Evolutionary conservation across 2,797 vertebrate genomes (phyloP).

Genomic region (Australoheros facetus): DNA sequence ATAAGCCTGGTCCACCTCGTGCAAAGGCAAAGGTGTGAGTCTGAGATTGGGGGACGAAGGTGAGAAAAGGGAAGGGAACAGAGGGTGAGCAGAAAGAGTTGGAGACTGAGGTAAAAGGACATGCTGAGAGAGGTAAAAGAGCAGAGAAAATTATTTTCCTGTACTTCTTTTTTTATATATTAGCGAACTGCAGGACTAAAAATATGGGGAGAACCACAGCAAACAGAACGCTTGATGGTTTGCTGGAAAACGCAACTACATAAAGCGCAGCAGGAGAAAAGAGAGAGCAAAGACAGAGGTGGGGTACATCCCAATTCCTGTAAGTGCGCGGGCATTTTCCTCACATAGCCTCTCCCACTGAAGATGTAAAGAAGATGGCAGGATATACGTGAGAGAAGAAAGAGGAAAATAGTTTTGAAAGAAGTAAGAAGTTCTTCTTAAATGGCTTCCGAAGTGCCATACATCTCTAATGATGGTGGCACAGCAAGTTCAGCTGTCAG

Average conservation of each 20-base stretch:
- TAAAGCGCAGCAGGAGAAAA: not conserved
- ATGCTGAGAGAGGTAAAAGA: slow-evolving; percentile 40
- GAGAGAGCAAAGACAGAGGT: not conserved
- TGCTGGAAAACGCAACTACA: not conserved
- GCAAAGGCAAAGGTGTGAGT: slow-evolving; percentile 39
- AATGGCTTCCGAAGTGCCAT: not conserved
- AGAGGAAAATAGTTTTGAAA: not conserved
- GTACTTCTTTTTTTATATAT: not conserved
- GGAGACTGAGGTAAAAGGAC: slow-evolving; percentile 22
- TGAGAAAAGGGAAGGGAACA: slow-evolving; percentile 4
- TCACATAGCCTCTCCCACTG: not conserved
- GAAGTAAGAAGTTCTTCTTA: not conserved
- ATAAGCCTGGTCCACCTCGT: slow-evolving; percentile 51
- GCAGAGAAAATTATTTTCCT: slow-evolving; percentile 7
- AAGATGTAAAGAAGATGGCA: not conserved
- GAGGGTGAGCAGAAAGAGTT: not conserved
- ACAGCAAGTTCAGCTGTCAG: not conserved
- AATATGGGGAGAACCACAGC: not conserved
- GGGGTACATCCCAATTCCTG: not conserved
- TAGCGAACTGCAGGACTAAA: slow-evolving; percentile 12
- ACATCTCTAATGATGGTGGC: not conserved
- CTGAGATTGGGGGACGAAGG: slow-evolving; percentile 47
- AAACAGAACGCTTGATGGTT: slow-evolving; percentile 6
- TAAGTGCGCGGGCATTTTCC: not conserved
- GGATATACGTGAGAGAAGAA: not conserved